Conservation (phyloP, 2,888 invertebrate genomes). For the Cenopis cana region DNA sequence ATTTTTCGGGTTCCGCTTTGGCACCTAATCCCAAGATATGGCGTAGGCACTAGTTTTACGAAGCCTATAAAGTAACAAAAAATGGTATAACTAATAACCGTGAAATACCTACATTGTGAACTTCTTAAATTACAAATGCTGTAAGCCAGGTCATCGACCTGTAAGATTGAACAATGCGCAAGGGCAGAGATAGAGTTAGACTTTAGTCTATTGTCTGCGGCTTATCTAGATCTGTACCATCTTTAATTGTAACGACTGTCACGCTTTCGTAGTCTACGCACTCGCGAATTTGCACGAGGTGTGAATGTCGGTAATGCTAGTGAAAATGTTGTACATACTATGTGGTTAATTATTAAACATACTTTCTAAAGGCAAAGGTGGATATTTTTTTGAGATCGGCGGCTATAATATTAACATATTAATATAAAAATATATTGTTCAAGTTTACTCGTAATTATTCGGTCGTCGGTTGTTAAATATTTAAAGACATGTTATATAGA, state of each 20-base stretch:
- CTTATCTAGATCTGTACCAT: conserved; percentile 61
- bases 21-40: no score
- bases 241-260: conserved; percentile 61
- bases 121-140: conserved; percentile 10
- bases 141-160: conserved; percentile 16
- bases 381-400: no score
- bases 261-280: conserved; percentile 61
- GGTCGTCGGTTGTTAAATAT: no score
- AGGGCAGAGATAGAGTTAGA: conserved; percentile 48
- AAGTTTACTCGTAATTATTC: no score
- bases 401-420: no score
- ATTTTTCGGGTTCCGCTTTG: no score
- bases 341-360: not conserved
- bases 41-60: no score
- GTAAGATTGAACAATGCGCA: conserved; percentile 54
- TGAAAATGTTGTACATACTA: not conserved
- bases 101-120: not conserved
- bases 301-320: not conserved
- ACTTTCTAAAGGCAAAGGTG: not conserved
- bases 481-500: no score
- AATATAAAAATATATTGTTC: no score
- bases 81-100: not conserved
- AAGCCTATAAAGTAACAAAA: no score
- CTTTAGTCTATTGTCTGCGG: conserved; percentile 57
- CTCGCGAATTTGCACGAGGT: conserved; percentile 24